Evolutionary conservation across 2,113 vertebrate genomes (phyloP), one percentile per base, ranked within the genome.

Genomic region (Falco punctatus): DNA sequence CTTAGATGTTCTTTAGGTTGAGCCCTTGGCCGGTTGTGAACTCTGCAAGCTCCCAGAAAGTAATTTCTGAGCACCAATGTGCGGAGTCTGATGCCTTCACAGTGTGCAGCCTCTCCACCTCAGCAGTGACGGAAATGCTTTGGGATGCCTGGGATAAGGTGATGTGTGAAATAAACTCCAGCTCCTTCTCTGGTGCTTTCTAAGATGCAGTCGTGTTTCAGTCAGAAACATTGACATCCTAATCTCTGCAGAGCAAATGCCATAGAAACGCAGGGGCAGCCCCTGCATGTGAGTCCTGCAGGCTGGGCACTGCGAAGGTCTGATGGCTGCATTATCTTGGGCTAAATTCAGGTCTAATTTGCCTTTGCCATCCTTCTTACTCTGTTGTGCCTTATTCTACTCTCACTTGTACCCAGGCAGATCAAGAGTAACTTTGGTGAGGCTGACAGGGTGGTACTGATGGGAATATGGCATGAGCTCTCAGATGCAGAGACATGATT

Each of bases 61-160:
- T 13, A 52, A 15, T 13, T 10, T 59, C 48, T 69, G 44, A 81
- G 38, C 8, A 3, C 2, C 11, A 75, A 6, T 1, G 1, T 13
- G 40, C 15, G 3, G 33, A 40, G 54, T 2, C 35, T 0, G 5
- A 28, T 8, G 26, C n/a, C 32, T 55, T 66, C 4, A 1, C n/a
- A 27, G 33, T 1, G 3, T 16, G 54, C 15, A 20, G 66, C 42
- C 32, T 49, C 52, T 33, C 23, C 4, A 3, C 20, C 57, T 32
- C 42, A 11, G 14, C 40, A 40, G 19, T 0, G 2, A 58, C 42
- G 17, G 18, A 66, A 30, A 23, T 6, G 10, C 24, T 57, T 22
- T 42, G 48, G 61, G 61, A 27, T 51, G 49, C 9, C n/a, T 24
- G n/a, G 64, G 40, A 23, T 7, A 33, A 83, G 42, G 52, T 5